These are phyloP conservation scores for Phoebastria nigripes DNA, from an alignment of 2,797 vertebrate species.

Conservation along the genomic window DNA sequence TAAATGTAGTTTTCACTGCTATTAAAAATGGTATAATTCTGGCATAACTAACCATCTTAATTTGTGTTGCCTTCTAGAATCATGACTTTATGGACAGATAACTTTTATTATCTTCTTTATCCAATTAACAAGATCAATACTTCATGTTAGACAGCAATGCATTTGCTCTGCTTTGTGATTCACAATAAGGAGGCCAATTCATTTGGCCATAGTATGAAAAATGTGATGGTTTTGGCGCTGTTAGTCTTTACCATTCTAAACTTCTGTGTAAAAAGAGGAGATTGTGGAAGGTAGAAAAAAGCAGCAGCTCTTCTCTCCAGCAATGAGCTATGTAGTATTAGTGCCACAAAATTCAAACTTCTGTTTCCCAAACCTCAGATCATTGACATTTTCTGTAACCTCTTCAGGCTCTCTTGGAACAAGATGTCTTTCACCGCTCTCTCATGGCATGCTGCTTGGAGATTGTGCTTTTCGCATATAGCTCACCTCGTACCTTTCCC, in stretches of 20 bases:
- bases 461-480: slow-evolving; percentile 94
- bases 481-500: slow-evolving; percentile 92
- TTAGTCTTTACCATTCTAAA: background rate
- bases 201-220: background rate
- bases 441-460: slow-evolving; percentile 93
- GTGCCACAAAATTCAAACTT: background rate
- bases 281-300: background rate
- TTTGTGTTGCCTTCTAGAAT: background rate
- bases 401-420: slow-evolving; percentile 86
- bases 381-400: background rate
- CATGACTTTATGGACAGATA: background rate
- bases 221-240: background rate
- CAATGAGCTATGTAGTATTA: background rate
- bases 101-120: background rate
- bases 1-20: background rate
- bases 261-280: background rate
- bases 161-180: background rate
- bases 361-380: background rate
- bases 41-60: background rate
- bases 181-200: background rate
- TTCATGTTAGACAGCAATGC: background rate
- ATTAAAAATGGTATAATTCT: background rate
- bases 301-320: background rate
- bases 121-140: background rate
- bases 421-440: slow-evolving; percentile 92